Percentiles rank a stretch among this genome's conserved stretches.
Conservation (phyloP, 2,888 invertebrate genomes). For the Acanthosepion pharaonis region DNA sequence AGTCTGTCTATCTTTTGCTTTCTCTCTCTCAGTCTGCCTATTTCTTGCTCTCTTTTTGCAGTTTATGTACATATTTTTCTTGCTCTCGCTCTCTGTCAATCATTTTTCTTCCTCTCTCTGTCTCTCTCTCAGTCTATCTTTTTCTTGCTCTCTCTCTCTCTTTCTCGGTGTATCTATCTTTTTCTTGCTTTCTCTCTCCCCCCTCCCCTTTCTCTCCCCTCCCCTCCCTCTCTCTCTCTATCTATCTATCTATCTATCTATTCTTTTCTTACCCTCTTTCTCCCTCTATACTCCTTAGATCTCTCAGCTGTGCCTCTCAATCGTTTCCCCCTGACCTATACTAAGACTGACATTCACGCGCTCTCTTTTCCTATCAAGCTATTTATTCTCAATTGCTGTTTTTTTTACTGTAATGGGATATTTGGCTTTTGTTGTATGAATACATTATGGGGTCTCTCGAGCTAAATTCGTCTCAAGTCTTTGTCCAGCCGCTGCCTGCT, state of each 20-base stretch:
- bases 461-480: slow-evolving; percentile 4
- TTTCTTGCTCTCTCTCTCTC: too few relatives aligned
- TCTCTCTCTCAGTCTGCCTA: not conserved
- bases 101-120: not conserved
- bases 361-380: not conserved
- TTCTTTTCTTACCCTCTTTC: too few relatives aligned
- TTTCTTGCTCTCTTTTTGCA: too few relatives aligned
- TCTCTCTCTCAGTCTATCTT: too few relatives aligned
- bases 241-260: too few relatives aligned
- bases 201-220: not conserved
- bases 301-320: not conserved
- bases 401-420: slow-evolving; percentile 1
- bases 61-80: too few relatives aligned
- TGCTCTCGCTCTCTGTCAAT: not conserved
- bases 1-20: too few relatives aligned
- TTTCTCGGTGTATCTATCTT: too few relatives aligned
- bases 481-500: not conserved
- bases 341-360: not conserved
- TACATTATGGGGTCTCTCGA: not conserved
- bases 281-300: too few relatives aligned
- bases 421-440: slow-evolving; percentile 22
- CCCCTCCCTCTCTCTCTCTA: too few relatives aligned
- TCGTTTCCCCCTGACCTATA: not conserved
- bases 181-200: not conserved
- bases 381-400: not conserved